Percentiles rank a stretch among this genome's conserved stretches.
Conservation (phyloP, 64 coral and sea anemone species). For the Anthopleura sola region DNA sequence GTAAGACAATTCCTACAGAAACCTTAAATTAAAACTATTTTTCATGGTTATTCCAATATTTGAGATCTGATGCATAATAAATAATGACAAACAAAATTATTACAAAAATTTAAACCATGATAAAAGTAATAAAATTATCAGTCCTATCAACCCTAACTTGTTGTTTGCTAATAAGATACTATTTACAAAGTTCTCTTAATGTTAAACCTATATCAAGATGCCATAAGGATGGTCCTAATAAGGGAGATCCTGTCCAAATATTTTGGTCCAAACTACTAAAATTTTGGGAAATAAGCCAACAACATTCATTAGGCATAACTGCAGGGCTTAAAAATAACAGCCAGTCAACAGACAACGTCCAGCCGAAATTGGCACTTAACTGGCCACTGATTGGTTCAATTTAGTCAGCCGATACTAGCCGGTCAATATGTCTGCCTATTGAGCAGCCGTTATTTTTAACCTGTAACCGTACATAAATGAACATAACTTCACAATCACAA, state of each 20-base stretch:
- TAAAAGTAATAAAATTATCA: too few species aligned
- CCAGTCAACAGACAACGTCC: too few species aligned
- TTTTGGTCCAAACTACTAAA: neutral
- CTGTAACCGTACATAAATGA: too few species aligned
- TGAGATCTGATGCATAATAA: too few species aligned
- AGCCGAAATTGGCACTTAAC: neutral
- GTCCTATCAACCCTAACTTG: neutral
- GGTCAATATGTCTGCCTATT: too few species aligned
- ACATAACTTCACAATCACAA: neutral
- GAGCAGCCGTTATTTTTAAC: too few species aligned
- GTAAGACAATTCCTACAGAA: too few species aligned
- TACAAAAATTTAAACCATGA: too few species aligned
- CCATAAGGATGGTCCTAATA: neutral
- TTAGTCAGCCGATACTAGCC: too few species aligned
- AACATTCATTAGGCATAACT: neutral
- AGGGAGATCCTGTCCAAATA: neutral
- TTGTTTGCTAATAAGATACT: neutral
- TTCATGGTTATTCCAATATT: too few species aligned
- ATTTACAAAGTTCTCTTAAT: neutral
- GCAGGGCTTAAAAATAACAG: neutral
- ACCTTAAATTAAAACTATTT: too few species aligned
- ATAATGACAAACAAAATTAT: too few species aligned
- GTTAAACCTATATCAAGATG: neutral
- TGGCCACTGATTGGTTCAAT: neutral
- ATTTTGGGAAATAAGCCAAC: neutral